Percentiles rank a stretch among this genome's conserved stretches.
Conservation (phyloP, 2,113 vertebrate genomes). For the Callaeas wilsoni region DNA sequence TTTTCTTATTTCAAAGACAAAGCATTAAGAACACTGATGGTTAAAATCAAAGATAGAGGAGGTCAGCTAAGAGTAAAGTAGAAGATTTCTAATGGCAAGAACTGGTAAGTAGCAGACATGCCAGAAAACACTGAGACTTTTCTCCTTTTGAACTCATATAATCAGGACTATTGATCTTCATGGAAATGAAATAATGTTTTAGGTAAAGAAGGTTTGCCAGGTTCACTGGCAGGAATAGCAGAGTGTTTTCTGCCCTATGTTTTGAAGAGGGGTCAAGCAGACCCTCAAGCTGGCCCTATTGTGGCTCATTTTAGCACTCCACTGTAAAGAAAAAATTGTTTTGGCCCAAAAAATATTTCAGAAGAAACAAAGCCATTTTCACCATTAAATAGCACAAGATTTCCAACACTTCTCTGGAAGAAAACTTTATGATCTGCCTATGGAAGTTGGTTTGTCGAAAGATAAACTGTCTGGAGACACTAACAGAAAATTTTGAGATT, state of each 20-base stretch:
- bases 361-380: not conserved
- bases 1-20: not conserved
- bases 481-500: not conserved
- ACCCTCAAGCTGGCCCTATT: not conserved
- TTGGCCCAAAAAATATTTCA: not conserved
- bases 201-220: not conserved
- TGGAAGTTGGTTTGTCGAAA: not conserved
- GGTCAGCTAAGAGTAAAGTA: not conserved
- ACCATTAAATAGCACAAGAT: not conserved
- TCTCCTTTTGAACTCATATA: not conserved
- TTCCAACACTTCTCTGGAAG: not conserved
- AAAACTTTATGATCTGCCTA: not conserved
- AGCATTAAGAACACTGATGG: not conserved
- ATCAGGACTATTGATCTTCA: not conserved
- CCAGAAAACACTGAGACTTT: not conserved
- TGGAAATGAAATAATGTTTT: not conserved
- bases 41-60: not conserved
- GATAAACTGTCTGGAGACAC: not conserved
- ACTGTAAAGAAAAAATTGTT: not conserved
- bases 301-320: not conserved
- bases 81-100: not conserved
- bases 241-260: not conserved
- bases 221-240: not conserved
- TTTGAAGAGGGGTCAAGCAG: not conserved
- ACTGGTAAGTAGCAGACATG: not conserved